Evolutionary conservation across 1,140 invertebrate species (phyloP).

Genomic region (Caerostris darwini): DNA sequence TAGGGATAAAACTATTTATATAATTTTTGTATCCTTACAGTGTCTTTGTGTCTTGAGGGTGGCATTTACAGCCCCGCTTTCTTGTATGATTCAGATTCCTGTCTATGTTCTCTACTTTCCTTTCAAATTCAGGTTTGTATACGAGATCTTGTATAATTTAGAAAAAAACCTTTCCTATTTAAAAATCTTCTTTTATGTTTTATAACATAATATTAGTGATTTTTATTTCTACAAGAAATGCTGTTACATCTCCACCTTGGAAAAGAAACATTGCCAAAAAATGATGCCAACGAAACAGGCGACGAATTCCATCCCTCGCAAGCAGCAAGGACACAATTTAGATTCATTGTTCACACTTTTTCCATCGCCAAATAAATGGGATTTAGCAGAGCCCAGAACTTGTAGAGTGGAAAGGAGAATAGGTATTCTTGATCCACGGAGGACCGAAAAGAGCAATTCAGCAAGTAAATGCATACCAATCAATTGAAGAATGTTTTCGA

Average conservation of each 20-base stretch:
- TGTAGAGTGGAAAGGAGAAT: conserved; percentile 39
- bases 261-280: background rate
- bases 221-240: background rate
- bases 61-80: too few relatives aligned
- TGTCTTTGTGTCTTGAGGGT: too few relatives aligned
- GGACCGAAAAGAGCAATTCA: conserved; percentile 67
- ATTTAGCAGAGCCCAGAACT: conserved; percentile 10
- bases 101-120: too few relatives aligned
- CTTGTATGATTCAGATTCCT: too few relatives aligned
- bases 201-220: too few relatives aligned
- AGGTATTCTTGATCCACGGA: conserved; percentile 41
- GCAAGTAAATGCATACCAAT: conserved; percentile 71
- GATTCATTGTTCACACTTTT: conserved; percentile 48
- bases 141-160: too few relatives aligned
- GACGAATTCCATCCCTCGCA: conserved; percentile 13
- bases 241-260: background rate
- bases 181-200: too few relatives aligned
- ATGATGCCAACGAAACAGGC: background rate
- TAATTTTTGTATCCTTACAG: too few relatives aligned
- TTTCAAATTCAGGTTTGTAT: too few relatives aligned
- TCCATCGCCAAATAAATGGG: conserved; percentile 36
- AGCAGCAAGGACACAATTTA: conserved; percentile 9
- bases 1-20: too few relatives aligned
- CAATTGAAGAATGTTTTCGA: conserved; percentile 73
- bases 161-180: too few relatives aligned